phyloP scores from a whole-genome alignment of 2,888 invertebrate species.

The Chesias legatella region DNA sequence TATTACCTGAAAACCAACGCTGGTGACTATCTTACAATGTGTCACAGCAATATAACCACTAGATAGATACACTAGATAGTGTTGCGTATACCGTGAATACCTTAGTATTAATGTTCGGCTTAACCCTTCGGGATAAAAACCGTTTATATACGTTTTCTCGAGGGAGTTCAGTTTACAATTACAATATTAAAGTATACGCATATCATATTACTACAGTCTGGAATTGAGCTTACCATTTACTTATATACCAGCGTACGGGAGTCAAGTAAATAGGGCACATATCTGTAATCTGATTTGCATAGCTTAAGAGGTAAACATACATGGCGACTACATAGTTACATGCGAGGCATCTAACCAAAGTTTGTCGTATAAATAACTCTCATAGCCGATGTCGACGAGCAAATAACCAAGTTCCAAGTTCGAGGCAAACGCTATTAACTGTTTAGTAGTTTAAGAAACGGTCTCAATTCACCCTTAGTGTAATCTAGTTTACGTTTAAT shows the following conservation, averaged over 20 bases:
- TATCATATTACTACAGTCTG: not conserved
- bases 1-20: too few species aligned
- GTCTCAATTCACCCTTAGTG: conserved; percentile 60
- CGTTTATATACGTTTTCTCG: too few species aligned
- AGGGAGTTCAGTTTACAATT: too few species aligned
- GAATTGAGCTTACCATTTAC: conserved; percentile 9
- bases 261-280: conserved; percentile 42
- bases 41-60: too few species aligned
- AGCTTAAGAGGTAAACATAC: conserved; percentile 39
- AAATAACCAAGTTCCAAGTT: conserved; percentile 68
- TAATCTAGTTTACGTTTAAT: conserved; percentile 73
- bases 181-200: not conserved
- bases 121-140: too few species aligned
- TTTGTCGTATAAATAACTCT: conserved; percentile 57
- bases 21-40: too few species aligned
- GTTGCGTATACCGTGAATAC: too few species aligned
- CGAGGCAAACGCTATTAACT: conserved; percentile 68
- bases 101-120: too few species aligned
- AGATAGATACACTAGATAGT: too few species aligned
- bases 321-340: conserved; percentile 16
- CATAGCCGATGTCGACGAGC: conserved; percentile 55
- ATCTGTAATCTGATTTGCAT: conserved; percentile 62
- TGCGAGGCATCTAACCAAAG: conserved; percentile 41
- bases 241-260: conserved; percentile 7
- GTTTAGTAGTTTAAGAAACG: conserved; percentile 72